Percentiles rank a stretch among this genome's conserved stretches.
These are phyloP conservation scores for Orthonyx spaldingii DNA, from an alignment of 2,113 vertebrate species.

Conservation along the genomic window DNA sequence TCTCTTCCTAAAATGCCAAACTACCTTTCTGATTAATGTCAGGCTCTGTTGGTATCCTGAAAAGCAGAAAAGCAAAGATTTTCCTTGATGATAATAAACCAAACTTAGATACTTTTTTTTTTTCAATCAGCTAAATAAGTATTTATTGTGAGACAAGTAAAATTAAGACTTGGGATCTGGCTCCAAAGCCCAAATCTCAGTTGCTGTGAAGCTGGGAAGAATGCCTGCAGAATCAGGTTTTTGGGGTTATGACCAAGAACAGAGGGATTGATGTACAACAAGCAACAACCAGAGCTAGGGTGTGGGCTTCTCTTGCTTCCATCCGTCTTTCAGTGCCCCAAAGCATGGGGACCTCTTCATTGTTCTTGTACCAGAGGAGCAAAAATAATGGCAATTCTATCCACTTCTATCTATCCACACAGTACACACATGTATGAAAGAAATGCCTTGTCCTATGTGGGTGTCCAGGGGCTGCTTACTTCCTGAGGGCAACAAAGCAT, in stretches of 20 bases:
- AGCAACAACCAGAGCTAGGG: background rate
- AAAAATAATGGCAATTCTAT: background rate
- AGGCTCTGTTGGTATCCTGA: background rate
- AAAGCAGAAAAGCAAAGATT: background rate
- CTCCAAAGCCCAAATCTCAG: background rate
- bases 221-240: background rate
- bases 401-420: background rate
- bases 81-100: background rate
- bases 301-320: background rate
- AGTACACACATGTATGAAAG: background rate
- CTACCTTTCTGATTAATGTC: background rate
- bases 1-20: background rate
- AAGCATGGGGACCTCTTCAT: background rate
- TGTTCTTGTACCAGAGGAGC: background rate
- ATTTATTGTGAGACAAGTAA: background rate
- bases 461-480: background rate
- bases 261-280: background rate
- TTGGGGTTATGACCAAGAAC: rapidly evolving
- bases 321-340: background rate
- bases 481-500: background rate
- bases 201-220: background rate
- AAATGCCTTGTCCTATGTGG: background rate
- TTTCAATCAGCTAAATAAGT: background rate
- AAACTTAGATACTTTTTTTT: background rate
- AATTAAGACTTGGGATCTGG: background rate